A percentile compares a stretch with the other conserved stretches of the same genome.
Conservation (phyloP, 1,140 invertebrate species). For the Brachionus asplanchnoidis region DNA sequence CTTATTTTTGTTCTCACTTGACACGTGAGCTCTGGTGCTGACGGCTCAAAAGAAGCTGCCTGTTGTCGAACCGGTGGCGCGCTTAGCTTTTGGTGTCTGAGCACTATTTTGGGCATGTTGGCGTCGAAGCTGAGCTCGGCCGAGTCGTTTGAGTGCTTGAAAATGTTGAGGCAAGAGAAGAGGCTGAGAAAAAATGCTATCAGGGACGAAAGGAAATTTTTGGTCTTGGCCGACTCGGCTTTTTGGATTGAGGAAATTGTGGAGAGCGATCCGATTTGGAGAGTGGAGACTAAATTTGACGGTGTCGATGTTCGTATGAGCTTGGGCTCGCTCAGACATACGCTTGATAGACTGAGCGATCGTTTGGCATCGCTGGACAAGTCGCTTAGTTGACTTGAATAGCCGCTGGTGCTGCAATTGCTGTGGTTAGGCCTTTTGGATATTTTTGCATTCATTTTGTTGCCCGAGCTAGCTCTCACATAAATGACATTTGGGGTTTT, state of each 20-base stretch:
- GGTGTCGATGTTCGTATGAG: slow-evolving; percentile 10
- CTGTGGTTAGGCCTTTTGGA: not conserved
- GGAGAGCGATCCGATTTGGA: not conserved
- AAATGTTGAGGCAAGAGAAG: not conserved
- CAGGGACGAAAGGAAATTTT: not conserved
- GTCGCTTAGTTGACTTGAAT: slow-evolving; percentile 11
- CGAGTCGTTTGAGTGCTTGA: not conserved
- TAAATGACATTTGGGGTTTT: not conserved
- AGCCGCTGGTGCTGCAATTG: slow-evolving; percentile 30
- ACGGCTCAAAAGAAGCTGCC: not conserved
- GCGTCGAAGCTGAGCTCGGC: not conserved
- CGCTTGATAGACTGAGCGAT: not conserved
- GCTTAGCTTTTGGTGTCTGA: not conserved
- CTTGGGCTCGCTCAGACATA: not conserved
- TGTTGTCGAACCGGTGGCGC: not conserved
- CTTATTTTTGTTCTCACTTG: not conserved
- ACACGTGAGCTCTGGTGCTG: not conserved
- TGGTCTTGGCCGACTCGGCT: not conserved
- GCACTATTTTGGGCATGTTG: not conserved
- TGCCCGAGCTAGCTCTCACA: not conserved
- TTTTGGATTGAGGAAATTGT: not conserved
- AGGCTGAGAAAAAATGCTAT: not conserved
- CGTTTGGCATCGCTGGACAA: not conserved
- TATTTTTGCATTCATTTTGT: not conserved
- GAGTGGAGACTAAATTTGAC: not conserved